Conservation (phyloP, 2,797 vertebrate species). For the Pipistrellus pipistrellus region DNA sequence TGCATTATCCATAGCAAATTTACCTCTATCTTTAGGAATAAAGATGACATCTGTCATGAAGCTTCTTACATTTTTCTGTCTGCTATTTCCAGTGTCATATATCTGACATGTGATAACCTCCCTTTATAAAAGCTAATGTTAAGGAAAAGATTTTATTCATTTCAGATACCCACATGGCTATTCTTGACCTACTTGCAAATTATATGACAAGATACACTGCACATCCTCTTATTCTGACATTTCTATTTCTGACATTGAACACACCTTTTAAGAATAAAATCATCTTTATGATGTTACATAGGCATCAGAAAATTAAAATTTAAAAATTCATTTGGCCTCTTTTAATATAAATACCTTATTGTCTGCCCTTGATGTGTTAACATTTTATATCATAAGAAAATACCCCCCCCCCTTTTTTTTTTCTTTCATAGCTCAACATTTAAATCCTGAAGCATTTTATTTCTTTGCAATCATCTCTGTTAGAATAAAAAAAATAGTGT, state of each 20-base stretch:
- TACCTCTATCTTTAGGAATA: slow-evolving; percentile 84
- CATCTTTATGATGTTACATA: slow-evolving; percentile 11
- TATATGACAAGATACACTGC: slow-evolving; percentile 72
- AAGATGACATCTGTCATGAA: slow-evolving; percentile 84
- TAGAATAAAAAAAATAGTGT: slow-evolving; percentile 80
- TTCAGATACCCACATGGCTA: slow-evolving; percentile 72
- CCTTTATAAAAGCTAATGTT: slow-evolving; percentile 76
- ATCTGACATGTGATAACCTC: slow-evolving; percentile 87
- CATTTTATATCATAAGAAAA: slow-evolving; percentile 62
- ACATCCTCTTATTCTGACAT: slow-evolving; percentile 55
- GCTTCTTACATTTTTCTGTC: slow-evolving; percentile 85
- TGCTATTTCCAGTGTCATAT: slow-evolving; percentile 83
- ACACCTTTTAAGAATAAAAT: slow-evolving; percentile 34
- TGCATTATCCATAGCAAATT: slow-evolving; percentile 82
- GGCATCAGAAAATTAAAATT: slow-evolving; percentile 52
- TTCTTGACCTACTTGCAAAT: slow-evolving; percentile 87
- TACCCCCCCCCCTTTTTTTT: slow-evolving; percentile 11
- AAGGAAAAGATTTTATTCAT: slow-evolving; percentile 72
- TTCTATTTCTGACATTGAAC: slow-evolving; percentile 72
- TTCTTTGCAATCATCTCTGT: slow-evolving; percentile 81
- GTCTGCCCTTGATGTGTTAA: background rate
- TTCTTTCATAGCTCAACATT: slow-evolving; percentile 68
- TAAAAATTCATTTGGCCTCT: slow-evolving; percentile 58
- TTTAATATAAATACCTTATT: slow-evolving; percentile 53
- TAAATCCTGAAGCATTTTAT: slow-evolving; percentile 76